These are phyloP conservation scores for Trachurus trachurus DNA, from an alignment of 2,797 vertebrate genomes.

Conservation along the genomic window DNA sequence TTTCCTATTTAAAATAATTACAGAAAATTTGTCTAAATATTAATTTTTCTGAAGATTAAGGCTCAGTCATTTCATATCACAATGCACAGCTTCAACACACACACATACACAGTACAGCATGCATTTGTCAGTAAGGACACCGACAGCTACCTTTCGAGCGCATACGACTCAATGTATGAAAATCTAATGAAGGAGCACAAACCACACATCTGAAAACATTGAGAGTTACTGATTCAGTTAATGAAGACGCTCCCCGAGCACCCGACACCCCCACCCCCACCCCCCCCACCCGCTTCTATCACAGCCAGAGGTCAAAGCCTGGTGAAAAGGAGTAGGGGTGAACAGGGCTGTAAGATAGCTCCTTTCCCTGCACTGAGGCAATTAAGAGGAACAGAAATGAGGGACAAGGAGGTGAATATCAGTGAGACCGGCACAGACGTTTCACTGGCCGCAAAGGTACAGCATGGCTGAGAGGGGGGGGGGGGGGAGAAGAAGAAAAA, in stretches of 20 bases:
- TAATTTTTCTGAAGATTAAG: background rate
- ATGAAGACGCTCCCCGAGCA: conserved; percentile 85
- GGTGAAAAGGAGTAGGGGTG: conserved; percentile 79
- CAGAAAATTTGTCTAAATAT: background rate
- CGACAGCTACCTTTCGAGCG: conserved; percentile 36
- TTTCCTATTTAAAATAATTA: conserved; percentile 4
- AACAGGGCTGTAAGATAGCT: conserved; percentile 70
- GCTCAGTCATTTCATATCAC: background rate
- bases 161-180: conserved; percentile 78
- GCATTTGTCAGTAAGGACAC: conserved; percentile 37
- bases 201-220: conserved; percentile 85
- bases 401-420: conserved; percentile 81
- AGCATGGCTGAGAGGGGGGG: conserved; percentile 82
- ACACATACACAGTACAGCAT: conserved; percentile 22
- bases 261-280: conserved; percentile 3
- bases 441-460: conserved; percentile 87
- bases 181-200: conserved; percentile 87
- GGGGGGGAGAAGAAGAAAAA: conserved; percentile 12
- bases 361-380: conserved; percentile 74
- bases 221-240: conserved; percentile 87
- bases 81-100: conserved; percentile 11
- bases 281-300: conserved; percentile 53
- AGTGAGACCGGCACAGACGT: conserved; percentile 80
- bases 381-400: conserved; percentile 80
- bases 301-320: conserved; percentile 87